A percentile compares a stretch with the other conserved stretches of the same genome.
Conservation (phyloP, 2,113 vertebrate species). For the Passer domesticus region DNA sequence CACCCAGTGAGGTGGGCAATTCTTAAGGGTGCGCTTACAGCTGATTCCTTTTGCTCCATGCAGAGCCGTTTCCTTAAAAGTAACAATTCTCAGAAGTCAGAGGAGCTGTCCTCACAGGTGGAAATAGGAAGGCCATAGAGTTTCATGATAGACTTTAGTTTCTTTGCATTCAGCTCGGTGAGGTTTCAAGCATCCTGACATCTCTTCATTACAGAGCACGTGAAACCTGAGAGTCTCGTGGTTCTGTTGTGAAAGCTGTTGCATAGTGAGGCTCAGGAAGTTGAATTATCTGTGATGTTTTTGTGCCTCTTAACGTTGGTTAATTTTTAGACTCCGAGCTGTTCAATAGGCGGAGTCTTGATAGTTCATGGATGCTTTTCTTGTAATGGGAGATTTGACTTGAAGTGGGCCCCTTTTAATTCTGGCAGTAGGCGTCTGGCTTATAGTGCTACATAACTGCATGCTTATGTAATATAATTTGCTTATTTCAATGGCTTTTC, state of each 20-base stretch:
- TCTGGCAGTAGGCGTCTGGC: constrained; percentile 36
- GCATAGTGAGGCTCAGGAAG: fast-evolving
- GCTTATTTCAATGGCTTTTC: constrained; percentile 37
- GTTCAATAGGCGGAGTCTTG: not conserved
- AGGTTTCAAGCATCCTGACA: not conserved
- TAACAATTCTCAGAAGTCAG: not conserved
- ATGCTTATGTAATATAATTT: constrained; percentile 38
- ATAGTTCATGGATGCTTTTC: constrained; percentile 36
- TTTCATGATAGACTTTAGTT: not conserved
- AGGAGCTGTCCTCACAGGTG: not conserved
- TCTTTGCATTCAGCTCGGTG: not conserved
- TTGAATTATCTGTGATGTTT: not conserved
- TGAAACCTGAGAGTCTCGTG: not conserved
- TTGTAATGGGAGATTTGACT: constrained; percentile 60
- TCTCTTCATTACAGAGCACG: not conserved
- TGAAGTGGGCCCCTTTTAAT: constrained; percentile 58
- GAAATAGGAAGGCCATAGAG: not conserved
- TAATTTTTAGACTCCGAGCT: not conserved
- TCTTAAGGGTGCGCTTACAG: fast-evolving
- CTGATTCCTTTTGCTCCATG: not conserved
- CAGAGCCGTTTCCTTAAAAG: not conserved
- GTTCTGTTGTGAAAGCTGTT: not conserved
- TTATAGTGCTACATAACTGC: constrained; percentile 47
- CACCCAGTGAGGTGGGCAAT: fast-evolving
- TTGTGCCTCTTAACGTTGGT: not conserved